Evolutionary conservation across 1,140 invertebrate genomes (phyloP).

Genomic region (Pachyrhynchus sulphureomaculatus): DNA sequence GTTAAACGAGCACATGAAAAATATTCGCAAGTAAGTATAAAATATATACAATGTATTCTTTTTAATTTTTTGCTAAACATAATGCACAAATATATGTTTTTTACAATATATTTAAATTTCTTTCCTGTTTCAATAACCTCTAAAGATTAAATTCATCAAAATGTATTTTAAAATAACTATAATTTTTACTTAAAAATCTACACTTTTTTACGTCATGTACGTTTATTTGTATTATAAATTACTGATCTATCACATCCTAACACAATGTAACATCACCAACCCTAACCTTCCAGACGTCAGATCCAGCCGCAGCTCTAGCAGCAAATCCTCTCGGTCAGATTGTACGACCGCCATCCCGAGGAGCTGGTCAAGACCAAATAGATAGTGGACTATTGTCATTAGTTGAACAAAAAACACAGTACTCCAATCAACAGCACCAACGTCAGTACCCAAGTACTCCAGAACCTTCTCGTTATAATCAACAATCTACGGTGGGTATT

Average conservation of each 20-base stretch:
- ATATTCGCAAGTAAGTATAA: conserved; percentile 43
- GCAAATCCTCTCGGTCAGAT: conserved; percentile 47
- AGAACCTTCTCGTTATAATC: conserved; percentile 6
- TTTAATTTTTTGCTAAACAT: too few relatives aligned
- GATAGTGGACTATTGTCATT: conserved; percentile 54
- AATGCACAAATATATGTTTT: too few relatives aligned
- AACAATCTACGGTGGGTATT: conserved; percentile 52
- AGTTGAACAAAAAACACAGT: conserved; percentile 50
- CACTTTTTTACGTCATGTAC: too few relatives aligned
- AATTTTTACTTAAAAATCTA: too few relatives aligned
- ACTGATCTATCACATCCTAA: neutral
- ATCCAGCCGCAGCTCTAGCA: conserved; percentile 40
- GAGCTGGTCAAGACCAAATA: conserved; percentile 40
- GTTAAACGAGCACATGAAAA: conserved; percentile 66
- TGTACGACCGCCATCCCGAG: conserved; percentile 40
- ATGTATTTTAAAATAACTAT: too few relatives aligned
- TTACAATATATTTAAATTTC: too few relatives aligned
- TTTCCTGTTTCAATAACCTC: too few relatives aligned
- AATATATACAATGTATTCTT: too few relatives aligned
- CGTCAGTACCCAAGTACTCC: conserved; percentile 7
- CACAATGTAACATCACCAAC: neutral
- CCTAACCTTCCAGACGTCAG: conserved; percentile 41
- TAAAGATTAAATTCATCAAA: too few relatives aligned
- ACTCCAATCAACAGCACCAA: conserved; percentile 37
- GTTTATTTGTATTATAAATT: too few relatives aligned